Evolutionary conservation across 2,888 invertebrate genomes (phyloP), one percentile per base, ranked within the genome.

Genomic region (Diarsia mendica): DNA sequence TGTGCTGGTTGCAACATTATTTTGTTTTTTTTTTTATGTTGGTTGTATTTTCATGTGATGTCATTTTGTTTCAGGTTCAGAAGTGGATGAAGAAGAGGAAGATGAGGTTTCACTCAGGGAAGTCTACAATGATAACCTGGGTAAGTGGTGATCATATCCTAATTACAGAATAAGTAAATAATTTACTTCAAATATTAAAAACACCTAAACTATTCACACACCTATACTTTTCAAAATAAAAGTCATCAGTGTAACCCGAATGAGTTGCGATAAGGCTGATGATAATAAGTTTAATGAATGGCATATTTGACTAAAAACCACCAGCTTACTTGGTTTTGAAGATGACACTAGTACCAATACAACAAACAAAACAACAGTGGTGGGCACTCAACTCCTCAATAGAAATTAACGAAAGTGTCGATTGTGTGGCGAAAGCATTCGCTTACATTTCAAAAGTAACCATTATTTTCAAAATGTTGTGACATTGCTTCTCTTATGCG

Each of bases 51-150:
- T 67, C n/a, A 67, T 46, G 11, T 55, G 3, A 15, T 67, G 18
- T 67, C 55, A 10, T 79, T 79, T 85, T 80, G 71, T 92, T 93
- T 63, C 89, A 97, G 97, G 96, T 74, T 96, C 97, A 67, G 97
- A 97, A 48, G 97, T 96, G 28, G 97, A 97, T 10, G 97, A 97
- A n/a, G 97, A 97, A 10, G 97, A 97, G 46, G 97, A 97, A 46
- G 97, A 97, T 23, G 97, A 98, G 87, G 97, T 97, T 76, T 97
- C 98, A 81, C 97, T 97, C 78, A 97, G 97, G 90, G 97, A 98
- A 83, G 97, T 98, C 89, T 97, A 97, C 93, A 97, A 97, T 90
- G 97, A 97, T 87, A 96, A 96, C 96, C 88, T 97, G 95, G 95
- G 98, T 98, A 92, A 96, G 78, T 80, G n/a, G 3, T 20, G 44